A percentile compares a stretch with the other conserved stretches of the same genome.
phyloP scores from a whole-genome alignment of 2,797 vertebrate species.

The Oophaga sylvatica region DNA sequence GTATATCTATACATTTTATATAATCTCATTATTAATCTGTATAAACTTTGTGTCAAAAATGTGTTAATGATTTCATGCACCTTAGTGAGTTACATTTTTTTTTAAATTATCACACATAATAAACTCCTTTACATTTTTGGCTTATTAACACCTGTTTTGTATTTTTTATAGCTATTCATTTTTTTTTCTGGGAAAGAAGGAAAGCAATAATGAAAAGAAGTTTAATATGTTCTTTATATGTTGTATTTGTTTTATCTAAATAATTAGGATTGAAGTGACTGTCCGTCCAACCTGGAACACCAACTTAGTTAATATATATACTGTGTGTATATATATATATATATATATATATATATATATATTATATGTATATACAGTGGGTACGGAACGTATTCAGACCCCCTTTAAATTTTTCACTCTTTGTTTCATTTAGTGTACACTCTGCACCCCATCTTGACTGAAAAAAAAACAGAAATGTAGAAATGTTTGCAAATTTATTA shows the following conservation, averaged over 20 bases:
- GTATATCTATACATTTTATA: not conserved
- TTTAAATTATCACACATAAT: constrained; percentile 25
- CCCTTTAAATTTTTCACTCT: too few relatives aligned
- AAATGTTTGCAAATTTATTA: too few relatives aligned
- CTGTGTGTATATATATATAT: too few relatives aligned
- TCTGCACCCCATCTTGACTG: too few relatives aligned
- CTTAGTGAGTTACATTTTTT: not conserved
- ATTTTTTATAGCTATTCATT: constrained; percentile 14
- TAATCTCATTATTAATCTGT: constrained; percentile 3
- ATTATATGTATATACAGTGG: too few relatives aligned
- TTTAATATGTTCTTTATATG: not conserved
- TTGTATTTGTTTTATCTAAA: not conserved
- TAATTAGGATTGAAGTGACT: not conserved
- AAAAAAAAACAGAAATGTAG: too few relatives aligned
- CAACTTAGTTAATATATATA: too few relatives aligned
- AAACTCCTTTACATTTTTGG: not conserved
- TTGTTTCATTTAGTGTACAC: too few relatives aligned
- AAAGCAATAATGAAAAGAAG: not conserved
- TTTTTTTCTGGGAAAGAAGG: not conserved
- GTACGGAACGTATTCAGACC: too few relatives aligned
- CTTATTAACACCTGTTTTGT: constrained; percentile 18
- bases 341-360: too few relatives aligned
- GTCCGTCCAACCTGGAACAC: not conserved
- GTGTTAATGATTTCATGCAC: constrained; percentile 3
- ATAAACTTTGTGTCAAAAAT: not conserved